Evolutionary conservation across 2,113 vertebrate genomes (phyloP), one percentile per base, ranked within the genome.

Genomic region (Tiliqua scincoides): DNA sequence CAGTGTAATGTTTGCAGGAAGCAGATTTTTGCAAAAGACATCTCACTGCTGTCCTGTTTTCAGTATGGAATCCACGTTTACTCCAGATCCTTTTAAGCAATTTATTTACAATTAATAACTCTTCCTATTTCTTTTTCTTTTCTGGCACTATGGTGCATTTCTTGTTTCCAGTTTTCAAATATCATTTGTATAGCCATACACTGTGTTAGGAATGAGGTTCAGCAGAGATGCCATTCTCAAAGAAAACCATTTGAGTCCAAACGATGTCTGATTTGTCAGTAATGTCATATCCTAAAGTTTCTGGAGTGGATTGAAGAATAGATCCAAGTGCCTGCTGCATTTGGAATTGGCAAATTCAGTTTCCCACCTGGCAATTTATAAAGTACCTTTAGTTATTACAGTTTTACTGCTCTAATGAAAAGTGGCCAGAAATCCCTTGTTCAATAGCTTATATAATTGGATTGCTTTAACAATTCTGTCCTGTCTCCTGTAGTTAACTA

Each of bases 401-500:
- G 5, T 43, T 59, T 79, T 54, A 62, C 88, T 86, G 61, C n/a
- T 10, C 76, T 89, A 20, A n/a, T 85, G 30, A 84, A 90, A 94
- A 25, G 72, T 35, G 82, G 8, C 48, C 40, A 87, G 87, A 91
- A 91, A 90, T 84, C 40, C 37, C 63, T 63, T 61, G 63, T 85
- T 96, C 89, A 85, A 68, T 75, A 92, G 79, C 67, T 82, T 84
- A 73, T 20, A 79, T 74, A 93, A 93, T 14, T 91, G 71, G 62
- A 93, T 93, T 89, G 77, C 89, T 92, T 95, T 86, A 90, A 94
- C 67, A 92, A 93, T 89, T 91, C 84, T 91, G 89, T 79, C 68
- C 91, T 88, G 80, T 92, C 85, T 89, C 75, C 86, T 93, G 84
- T 83, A 93, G 89, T 95, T 93, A 94, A 95, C 90, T 82, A 87